Evolutionary conservation across 2,888 invertebrate genomes (phyloP).

Genomic region (Rhyacophila evoluta): DNA sequence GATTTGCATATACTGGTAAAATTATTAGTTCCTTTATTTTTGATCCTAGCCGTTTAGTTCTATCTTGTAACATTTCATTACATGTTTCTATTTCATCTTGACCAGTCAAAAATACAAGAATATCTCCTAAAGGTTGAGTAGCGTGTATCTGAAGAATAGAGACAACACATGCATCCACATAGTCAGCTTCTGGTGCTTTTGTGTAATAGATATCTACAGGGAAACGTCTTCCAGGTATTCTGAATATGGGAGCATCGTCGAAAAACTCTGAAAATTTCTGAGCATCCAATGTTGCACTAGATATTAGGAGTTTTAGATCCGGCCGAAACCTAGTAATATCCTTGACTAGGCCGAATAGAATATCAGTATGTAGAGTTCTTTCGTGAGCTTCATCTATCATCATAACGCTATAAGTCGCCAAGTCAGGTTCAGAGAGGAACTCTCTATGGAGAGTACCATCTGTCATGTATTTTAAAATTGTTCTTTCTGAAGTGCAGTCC

Average conservation of each 20-base stretch:
- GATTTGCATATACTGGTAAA: constrained; percentile 96
- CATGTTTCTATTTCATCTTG: constrained; percentile 93
- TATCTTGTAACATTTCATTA: constrained; percentile 89
- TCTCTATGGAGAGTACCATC: constrained; percentile 98
- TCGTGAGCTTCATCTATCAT: constrained; percentile 99
- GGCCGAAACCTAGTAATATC: constrained; percentile 94
- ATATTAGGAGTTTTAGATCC: constrained; percentile 95
- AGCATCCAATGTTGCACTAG: constrained; percentile 97
- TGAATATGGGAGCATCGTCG: constrained; percentile 97
- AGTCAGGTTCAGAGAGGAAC: constrained; percentile 96
- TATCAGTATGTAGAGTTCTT: constrained; percentile 97
- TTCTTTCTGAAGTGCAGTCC: constrained; percentile 98
- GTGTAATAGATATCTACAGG: constrained; percentile 99
- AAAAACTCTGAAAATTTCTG: constrained; percentile 98
- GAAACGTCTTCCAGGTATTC: constrained; percentile 97
- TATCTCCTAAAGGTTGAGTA: constrained; percentile 95
- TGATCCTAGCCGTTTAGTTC: constrained; percentile 91
- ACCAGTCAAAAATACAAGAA: constrained; percentile 96
- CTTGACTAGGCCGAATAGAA: constrained; percentile 96
- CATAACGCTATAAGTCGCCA: constrained; percentile 96
- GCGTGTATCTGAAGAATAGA: constrained; percentile 98
- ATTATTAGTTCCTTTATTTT: constrained; percentile 94
- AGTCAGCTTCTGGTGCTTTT: constrained; percentile 99
- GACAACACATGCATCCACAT: constrained; percentile 97
- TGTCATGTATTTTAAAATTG: constrained; percentile 98